phyloP scores from a whole-genome alignment of 2,113 vertebrate genomes.

The Asarcornis scutulata region DNA sequence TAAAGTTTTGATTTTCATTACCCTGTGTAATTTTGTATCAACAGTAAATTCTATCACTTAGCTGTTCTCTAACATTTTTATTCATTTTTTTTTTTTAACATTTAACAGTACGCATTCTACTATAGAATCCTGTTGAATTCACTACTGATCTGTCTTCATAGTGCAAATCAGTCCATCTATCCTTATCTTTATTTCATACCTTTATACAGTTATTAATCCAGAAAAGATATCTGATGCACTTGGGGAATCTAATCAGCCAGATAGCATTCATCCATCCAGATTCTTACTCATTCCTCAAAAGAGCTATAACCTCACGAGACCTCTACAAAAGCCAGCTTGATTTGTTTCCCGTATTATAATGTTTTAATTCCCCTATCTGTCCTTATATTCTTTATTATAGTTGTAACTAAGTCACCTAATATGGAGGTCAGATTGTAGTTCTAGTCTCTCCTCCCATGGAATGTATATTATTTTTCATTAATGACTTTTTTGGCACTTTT shows the following conservation, averaged over 20 bases:
- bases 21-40: background rate
- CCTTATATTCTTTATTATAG: background rate
- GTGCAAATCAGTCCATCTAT: background rate
- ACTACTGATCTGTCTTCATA: background rate
- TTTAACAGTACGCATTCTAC: background rate
- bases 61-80: background rate
- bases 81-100: background rate
- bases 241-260: background rate
- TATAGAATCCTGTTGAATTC: background rate
- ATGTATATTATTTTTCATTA: background rate
- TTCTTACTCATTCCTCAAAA: background rate
- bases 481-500: background rate
- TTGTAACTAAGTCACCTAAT: background rate
- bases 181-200: background rate
- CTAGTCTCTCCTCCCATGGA: background rate
- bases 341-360: background rate
- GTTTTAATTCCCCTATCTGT: background rate
- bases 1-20: background rate
- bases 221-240: background rate
- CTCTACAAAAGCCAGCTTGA: background rate
- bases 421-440: background rate
- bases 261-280: background rate
- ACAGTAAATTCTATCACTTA: background rate
- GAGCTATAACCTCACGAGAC: background rate
- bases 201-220: slow-evolving; percentile 1